Conservation (phyloP, 1,140 invertebrate genomes). For the Eurosta solidaginis region DNA sequence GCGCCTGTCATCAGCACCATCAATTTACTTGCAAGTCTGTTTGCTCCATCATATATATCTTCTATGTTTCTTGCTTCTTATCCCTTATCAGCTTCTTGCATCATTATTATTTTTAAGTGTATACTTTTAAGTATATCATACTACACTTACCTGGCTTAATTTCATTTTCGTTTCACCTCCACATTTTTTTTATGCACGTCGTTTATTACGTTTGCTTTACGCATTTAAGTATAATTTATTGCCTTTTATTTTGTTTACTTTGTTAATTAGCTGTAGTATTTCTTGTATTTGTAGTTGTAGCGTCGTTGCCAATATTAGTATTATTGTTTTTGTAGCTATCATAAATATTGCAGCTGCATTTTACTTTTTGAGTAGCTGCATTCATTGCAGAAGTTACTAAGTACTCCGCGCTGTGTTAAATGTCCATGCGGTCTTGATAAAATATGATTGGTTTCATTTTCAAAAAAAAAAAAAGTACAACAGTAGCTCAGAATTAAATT, state of each 20-base stretch:
- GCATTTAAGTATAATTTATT: constrained; percentile 26
- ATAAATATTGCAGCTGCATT: constrained; percentile 24
- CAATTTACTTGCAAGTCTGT: background rate
- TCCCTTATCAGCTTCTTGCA: background rate
- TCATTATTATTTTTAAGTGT: background rate
- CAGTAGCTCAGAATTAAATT: too few species aligned
- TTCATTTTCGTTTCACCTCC: constrained; percentile 3
- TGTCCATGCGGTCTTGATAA: constrained; percentile 4
- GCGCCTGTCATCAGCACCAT: background rate
- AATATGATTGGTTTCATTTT: too few species aligned
- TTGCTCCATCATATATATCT: too few species aligned
- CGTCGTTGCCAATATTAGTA: background rate
- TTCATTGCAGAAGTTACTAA: background rate
- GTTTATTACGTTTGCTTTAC: background rate
- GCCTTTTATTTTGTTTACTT: constrained; percentile 26
- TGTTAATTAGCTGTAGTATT: constrained; percentile 24
- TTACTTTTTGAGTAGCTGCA: background rate
- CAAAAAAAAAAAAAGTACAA: too few species aligned
- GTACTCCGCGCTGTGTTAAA: background rate
- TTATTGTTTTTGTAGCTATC: background rate
- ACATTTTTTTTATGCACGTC: background rate
- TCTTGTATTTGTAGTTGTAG: background rate
- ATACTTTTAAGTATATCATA: too few species aligned
- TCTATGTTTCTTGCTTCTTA: background rate
- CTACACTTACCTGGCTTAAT: background rate